Evolutionary conservation across 2,113 vertebrate species (phyloP), one percentile per base, ranked within the genome.

Genomic region (Datnioides undecimradiatus): DNA sequence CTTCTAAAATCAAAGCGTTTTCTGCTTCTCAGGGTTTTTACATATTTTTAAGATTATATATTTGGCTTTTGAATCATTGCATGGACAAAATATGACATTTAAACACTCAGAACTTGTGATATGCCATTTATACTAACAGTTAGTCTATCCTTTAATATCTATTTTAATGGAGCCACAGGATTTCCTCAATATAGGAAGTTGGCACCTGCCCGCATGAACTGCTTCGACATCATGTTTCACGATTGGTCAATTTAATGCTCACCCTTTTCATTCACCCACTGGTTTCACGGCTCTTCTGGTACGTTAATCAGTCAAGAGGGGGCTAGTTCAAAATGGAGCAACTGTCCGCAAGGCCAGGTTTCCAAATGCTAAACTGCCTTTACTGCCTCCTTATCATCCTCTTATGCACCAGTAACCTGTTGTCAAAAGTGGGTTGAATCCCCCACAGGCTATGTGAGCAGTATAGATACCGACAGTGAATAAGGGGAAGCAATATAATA

Each of bases 401-500:
- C 74, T 67, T 60, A 62, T 75, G 85, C 78, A 89, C 66, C 82
- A 72, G 58, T 88, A 93, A 93, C 91, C 92, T 92, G 91, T 93
- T 93, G 91, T 88, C 87, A 71, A 68, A 72, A 41, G 82, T 74
- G 73, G 65, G 46, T 66, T 87, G 76, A 88, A 89, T 88, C 76
- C 72, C 74, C 76, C 43, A 78, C 85, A 55, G 55, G 71, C 82
- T 83, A 49, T 65, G 80, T 91, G 91, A 91, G 91, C 84, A 60
- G 83, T 92, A 90, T 90, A 93, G 93, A 94, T 91, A 93, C 54
- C 3, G 84, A 88, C 80, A 80, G 73, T 91, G 84, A 93, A 90
- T 82, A 87, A 87, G 81, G 70, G 84, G 85, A 86, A 87, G 91
- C 86, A 81, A 90, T 94, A 90, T 93, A 91, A 93, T 94, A 90